phyloP scores from a whole-genome alignment of 1,140 invertebrate genomes.

The Drosophila kurseongensis region DNA sequence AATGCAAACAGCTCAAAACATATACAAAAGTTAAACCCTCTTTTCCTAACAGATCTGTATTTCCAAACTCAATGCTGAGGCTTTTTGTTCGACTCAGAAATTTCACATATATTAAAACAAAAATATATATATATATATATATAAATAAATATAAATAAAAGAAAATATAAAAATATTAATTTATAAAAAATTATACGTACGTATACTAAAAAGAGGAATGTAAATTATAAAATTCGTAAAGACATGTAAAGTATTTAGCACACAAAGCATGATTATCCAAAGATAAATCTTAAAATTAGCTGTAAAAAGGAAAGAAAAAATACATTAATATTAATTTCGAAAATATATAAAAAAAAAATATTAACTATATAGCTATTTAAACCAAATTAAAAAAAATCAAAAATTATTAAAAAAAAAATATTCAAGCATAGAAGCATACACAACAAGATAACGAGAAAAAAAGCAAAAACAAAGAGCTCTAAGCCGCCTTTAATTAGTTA shows the following conservation, averaged over 20 bases:
- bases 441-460: conserved; percentile 40
- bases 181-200: conserved; percentile 48
- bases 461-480: conserved; percentile 80
- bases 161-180: conserved; percentile 35
- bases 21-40: conserved; percentile 19
- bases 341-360: conserved; percentile 23
- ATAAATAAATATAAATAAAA: conserved; percentile 43
- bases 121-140: conserved; percentile 46
- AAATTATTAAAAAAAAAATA: conserved; percentile 24
- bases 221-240: conserved; percentile 67
- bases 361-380: conserved; percentile 66
- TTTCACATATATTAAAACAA: conserved; percentile 24
- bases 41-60: conserved; percentile 53
- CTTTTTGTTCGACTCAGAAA: conserved; percentile 45
- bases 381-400: conserved; percentile 62
- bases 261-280: conserved; percentile 72
- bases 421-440: conserved; percentile 38
- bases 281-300: conserved; percentile 77
- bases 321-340: conserved; percentile 67
- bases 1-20: conserved; percentile 55
- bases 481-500: conserved; percentile 82
- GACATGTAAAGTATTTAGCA: conserved; percentile 78
- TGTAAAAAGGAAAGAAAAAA: conserved; percentile 76
- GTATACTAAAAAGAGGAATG: conserved; percentile 51
- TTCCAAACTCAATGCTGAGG: conserved; percentile 44